Conservation (phyloP, 1,140 invertebrate species). For the Conus betulinus region DNA sequence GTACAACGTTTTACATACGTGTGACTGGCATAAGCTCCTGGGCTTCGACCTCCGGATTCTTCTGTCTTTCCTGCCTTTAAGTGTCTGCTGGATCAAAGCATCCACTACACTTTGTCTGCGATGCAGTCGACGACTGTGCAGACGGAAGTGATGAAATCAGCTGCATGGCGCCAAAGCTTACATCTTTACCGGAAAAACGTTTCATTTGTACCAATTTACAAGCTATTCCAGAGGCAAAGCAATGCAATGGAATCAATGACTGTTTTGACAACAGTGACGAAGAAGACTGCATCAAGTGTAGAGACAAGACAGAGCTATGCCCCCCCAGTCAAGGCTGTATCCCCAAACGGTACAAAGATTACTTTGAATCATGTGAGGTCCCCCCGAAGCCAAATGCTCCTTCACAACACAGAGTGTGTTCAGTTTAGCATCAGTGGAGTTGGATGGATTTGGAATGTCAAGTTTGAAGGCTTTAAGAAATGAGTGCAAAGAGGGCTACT, state of each 20-base stretch:
- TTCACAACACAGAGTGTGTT: background rate
- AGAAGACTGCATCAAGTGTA: slow-evolving; percentile 35
- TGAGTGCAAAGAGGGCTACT: slow-evolving; percentile 26
- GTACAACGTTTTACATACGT: slow-evolving; percentile 27
- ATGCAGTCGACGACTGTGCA: slow-evolving; percentile 34
- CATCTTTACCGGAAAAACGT: background rate
- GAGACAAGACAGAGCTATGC: background rate
- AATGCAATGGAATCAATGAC: slow-evolving; percentile 36
- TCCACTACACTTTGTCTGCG: slow-evolving; percentile 40
- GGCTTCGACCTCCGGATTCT: background rate
- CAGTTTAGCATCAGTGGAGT: background rate
- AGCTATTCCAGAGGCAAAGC: background rate
- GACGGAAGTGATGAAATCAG: slow-evolving; percentile 34
- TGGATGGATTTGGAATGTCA: slow-evolving; percentile 40
- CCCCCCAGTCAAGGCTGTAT: slow-evolving; percentile 32
- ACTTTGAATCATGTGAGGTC: slow-evolving; percentile 18
- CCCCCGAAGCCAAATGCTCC: background rate
- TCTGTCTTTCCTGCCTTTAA: background rate
- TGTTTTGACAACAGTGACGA: slow-evolving; percentile 42
- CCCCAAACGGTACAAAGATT: slow-evolving; percentile 2
- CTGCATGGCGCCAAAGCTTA: slow-evolving; percentile 14
- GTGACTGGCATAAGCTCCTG: background rate
- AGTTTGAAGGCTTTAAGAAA: background rate
- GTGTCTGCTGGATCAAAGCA: background rate
- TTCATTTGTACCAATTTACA: slow-evolving; percentile 25